These are phyloP conservation scores for Pongo pygmaeus DNA, from an alignment of 2,113 vertebrate species.

Conservation along the genomic window DNA sequence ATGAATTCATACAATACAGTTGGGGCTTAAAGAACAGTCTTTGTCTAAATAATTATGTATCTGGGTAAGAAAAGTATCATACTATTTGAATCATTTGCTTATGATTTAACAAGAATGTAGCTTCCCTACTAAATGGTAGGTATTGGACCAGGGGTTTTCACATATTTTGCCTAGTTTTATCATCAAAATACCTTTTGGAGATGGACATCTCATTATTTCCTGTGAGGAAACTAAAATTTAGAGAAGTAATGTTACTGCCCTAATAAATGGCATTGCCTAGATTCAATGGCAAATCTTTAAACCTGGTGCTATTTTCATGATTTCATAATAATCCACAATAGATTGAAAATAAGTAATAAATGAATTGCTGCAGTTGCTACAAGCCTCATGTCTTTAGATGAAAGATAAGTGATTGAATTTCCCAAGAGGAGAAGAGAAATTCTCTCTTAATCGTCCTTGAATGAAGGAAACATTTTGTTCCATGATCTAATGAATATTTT, in stretches of 20 bases:
- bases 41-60: constrained; percentile 19
- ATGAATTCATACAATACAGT: neutral
- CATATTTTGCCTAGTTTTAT: constrained; percentile 7
- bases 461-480: neutral
- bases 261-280: neutral
- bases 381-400: neutral
- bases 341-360: neutral
- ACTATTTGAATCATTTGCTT: neutral
- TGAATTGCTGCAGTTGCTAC: neutral
- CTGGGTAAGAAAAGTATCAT: neutral
- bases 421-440: neutral
- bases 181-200: neutral
- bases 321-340: neutral
- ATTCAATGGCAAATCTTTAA: neutral
- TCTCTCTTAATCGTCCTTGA: constrained; percentile 11
- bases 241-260: neutral
- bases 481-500: neutral
- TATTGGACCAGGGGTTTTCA: neutral
- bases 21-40: neutral
- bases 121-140: neutral
- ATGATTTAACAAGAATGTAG: neutral
- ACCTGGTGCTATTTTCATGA: neutral
- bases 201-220: neutral
- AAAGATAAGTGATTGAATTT: neutral
- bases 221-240: neutral